phyloP scores from a whole-genome alignment of 2,113 vertebrate genomes.

The Solea solea region DNA sequence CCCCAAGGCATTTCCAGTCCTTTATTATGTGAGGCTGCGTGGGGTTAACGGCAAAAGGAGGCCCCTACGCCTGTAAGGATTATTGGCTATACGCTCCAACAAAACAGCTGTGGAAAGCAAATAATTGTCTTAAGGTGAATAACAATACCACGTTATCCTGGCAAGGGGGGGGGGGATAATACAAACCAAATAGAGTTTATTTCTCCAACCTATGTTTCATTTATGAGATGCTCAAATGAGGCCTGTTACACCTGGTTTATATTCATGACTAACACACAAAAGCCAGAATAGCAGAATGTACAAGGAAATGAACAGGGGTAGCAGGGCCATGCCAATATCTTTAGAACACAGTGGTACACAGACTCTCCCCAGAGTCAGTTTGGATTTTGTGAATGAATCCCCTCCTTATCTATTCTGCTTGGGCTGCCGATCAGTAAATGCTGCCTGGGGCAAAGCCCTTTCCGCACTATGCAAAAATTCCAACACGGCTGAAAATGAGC shows the following conservation, averaged over 20 bases:
- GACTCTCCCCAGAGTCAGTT: slow-evolving; percentile 45
- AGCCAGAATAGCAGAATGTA: slow-evolving; percentile 28
- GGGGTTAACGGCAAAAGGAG: slow-evolving; percentile 53
- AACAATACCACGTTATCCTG: slow-evolving; percentile 52
- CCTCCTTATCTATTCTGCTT: slow-evolving; percentile 62
- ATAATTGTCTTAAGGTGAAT: slow-evolving; percentile 73
- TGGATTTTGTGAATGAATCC: slow-evolving; percentile 69
- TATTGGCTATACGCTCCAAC: slow-evolving; percentile 55
- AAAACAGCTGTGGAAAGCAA: slow-evolving; percentile 61
- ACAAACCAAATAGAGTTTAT: slow-evolving; percentile 58
- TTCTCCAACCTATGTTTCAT: slow-evolving; percentile 60
- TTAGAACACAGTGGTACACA: slow-evolving; percentile 34
- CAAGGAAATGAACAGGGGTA: slow-evolving; percentile 42
- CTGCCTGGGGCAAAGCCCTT: slow-evolving; percentile 57
- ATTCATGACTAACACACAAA: slow-evolving; percentile 53
- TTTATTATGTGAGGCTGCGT: slow-evolving; percentile 55
- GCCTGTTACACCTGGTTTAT: slow-evolving; percentile 51
- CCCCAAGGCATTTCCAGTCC: slow-evolving; percentile 35
- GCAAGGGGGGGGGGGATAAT: slow-evolving; percentile 9
- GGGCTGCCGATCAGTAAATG: slow-evolving; percentile 61
- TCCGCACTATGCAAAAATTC: slow-evolving; percentile 41
- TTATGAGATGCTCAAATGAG: slow-evolving; percentile 60
- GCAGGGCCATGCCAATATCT: slow-evolving; percentile 31
- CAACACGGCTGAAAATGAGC: slow-evolving; percentile 61
- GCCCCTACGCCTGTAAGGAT: slow-evolving; percentile 52